Percentiles rank a stretch among this genome's conserved stretches.
Conservation (phyloP, 1,140 invertebrate genomes). For the Eurosta solidaginis region DNA sequence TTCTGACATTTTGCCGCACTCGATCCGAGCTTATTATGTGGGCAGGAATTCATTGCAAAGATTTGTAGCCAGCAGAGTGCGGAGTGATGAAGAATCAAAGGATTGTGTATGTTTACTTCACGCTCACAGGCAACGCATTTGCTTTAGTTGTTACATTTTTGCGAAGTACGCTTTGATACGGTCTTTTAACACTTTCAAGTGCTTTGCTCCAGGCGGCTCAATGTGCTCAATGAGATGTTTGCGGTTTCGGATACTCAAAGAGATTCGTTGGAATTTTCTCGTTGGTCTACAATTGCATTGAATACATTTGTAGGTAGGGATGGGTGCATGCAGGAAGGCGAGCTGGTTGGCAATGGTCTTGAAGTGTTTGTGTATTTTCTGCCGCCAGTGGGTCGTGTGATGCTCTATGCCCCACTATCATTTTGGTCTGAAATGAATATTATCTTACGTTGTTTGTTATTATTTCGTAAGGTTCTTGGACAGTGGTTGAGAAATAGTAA, state of each 20-base stretch:
- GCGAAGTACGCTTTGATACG: background rate
- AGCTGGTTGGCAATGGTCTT: background rate
- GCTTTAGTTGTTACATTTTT: background rate
- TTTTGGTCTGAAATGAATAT: background rate
- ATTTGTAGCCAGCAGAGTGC: background rate
- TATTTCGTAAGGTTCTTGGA: background rate
- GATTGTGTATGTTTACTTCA: background rate
- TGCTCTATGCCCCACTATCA: background rate
- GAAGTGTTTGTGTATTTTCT: background rate
- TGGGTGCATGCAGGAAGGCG: background rate
- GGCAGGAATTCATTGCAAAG: no score
- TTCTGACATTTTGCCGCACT: background rate
- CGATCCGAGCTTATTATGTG: background rate
- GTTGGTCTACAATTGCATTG: background rate
- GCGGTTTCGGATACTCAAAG: background rate
- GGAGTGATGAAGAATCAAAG: background rate
- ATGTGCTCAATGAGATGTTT: slow-evolving; percentile 1
- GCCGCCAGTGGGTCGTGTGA: background rate
- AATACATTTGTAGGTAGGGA: background rate
- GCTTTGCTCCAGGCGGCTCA: background rate
- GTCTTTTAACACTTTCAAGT: slow-evolving; percentile 23
- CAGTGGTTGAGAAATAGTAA: no score
- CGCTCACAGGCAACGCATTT: background rate
- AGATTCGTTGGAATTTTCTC: background rate
- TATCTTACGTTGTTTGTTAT: slow-evolving; percentile 23